These are phyloP conservation scores for Panurus biarmicus DNA, from an alignment of 2,113 vertebrate genomes.

Conservation along the genomic window DNA sequence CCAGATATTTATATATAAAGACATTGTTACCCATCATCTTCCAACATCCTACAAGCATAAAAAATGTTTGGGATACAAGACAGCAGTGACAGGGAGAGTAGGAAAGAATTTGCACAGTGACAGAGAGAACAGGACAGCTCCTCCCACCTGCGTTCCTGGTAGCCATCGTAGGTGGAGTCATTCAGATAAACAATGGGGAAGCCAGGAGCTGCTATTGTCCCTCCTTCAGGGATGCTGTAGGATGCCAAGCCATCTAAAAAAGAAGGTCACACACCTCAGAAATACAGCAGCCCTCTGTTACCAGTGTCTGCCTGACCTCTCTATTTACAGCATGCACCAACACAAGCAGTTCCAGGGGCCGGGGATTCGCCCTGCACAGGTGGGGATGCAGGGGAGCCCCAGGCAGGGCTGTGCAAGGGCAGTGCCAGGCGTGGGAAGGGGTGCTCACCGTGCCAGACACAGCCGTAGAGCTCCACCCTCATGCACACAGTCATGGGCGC, in stretches of 20 bases:
- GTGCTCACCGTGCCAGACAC: conserved; percentile 80
- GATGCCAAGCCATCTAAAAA: conserved; percentile 81
- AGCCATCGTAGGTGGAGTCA: conserved; percentile 87
- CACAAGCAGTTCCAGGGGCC: not conserved
- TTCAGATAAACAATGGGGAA: conserved; percentile 78
- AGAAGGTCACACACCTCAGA: not conserved
- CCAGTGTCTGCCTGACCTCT: not conserved
- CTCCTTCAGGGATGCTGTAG: conserved; percentile 84
- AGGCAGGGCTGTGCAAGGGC: not conserved
- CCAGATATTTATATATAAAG: not conserved
- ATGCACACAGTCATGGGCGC: conserved; percentile 82
- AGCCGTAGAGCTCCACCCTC: conserved; percentile 90
- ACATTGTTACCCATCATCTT: not conserved
- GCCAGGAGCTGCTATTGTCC: conserved; percentile 77
- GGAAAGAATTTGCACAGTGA: not conserved
- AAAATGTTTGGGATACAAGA: not conserved
- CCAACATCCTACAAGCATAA: not conserved
- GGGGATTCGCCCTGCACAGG: not conserved
- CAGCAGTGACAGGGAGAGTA: not conserved
- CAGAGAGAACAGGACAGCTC: not conserved
- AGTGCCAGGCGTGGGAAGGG: not conserved
- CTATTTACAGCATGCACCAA: not conserved
- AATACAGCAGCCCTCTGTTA: not conserved
- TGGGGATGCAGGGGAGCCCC: not conserved
- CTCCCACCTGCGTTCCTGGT: conserved; percentile 73